A percentile compares a stretch with the other conserved stretches of the same genome.
phyloP scores from a whole-genome alignment of 2,113 vertebrate species.

The Xiphophorus couchianus region DNA sequence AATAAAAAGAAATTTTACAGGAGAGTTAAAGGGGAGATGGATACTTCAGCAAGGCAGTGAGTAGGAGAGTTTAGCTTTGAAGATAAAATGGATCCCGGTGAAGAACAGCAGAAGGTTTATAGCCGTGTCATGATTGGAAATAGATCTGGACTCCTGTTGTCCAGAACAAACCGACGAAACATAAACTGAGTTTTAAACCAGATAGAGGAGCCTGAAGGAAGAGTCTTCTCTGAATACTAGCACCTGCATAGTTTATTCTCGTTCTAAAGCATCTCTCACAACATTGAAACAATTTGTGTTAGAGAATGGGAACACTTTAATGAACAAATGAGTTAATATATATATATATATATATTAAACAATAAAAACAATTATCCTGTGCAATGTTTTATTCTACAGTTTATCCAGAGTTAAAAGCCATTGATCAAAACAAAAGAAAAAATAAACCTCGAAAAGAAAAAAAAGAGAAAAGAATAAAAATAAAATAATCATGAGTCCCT shows the following conservation, averaged over 20 bases:
- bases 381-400: constrained; percentile 75
- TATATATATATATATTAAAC: constrained; percentile 65
- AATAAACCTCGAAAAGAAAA: constrained; percentile 37
- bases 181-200: no score
- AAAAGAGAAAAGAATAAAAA: constrained; percentile 25
- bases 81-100: no score
- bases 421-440: constrained; percentile 36
- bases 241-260: constrained; percentile 78
- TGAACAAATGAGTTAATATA: constrained; percentile 54
- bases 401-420: constrained; percentile 69
- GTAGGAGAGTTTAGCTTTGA: no score
- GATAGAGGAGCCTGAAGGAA: constrained; percentile 20
- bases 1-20: no score
- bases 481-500: constrained; percentile 25
- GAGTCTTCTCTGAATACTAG: constrained; percentile 39
- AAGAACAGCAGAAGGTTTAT: no score
- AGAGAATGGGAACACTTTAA: constrained; percentile 57
- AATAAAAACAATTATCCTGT: constrained; percentile 68
- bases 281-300: constrained; percentile 62
- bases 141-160: not conserved
- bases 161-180: no score
- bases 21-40: no score
- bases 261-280: constrained; percentile 63
- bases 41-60: no score
- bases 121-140: not conserved